Conservation (phyloP, 2,888 invertebrate species). For the Drosophila gaucha region DNA sequence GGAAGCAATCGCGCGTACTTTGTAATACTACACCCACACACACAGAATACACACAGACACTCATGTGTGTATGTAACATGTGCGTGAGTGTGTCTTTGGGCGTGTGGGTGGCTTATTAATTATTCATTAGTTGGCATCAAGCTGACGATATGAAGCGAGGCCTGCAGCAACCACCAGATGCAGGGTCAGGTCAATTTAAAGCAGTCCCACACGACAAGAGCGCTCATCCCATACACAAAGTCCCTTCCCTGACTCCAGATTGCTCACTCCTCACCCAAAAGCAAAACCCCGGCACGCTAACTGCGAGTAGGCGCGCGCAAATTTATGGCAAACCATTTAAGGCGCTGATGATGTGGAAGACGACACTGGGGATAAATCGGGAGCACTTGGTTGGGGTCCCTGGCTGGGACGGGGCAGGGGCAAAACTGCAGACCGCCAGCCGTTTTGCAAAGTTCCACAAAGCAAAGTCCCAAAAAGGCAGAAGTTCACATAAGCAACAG, state of each 20-base stretch:
- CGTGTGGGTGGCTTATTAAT: slow-evolving; percentile 74
- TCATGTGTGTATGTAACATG: neutral
- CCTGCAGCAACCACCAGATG: slow-evolving; percentile 38
- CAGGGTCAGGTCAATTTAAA: slow-evolving; percentile 62
- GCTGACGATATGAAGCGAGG: slow-evolving; percentile 60
- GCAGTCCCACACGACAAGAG: slow-evolving; percentile 19
- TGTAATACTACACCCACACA: slow-evolving; percentile 13
- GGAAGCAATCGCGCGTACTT: slow-evolving; percentile 50
- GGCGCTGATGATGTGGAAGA: slow-evolving; percentile 77
- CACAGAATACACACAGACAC: slow-evolving; percentile 3
- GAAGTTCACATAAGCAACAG: slow-evolving; percentile 14
- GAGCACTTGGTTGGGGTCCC: slow-evolving; percentile 24
- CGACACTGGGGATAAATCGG: slow-evolving; percentile 64
- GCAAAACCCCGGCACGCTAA: neutral
- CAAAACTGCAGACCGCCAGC: slow-evolving; percentile 17
- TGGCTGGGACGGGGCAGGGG: neutral
- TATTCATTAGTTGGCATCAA: slow-evolving; percentile 81
- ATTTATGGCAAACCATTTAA: slow-evolving; percentile 79
- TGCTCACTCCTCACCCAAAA: neutral
- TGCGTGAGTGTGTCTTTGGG: slow-evolving; percentile 13
- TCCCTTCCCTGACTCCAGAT: neutral
- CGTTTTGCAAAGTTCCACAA: slow-evolving; percentile 50
- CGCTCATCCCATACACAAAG: slow-evolving; percentile 23
- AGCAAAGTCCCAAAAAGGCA: slow-evolving; percentile 35
- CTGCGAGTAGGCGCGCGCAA: slow-evolving; percentile 58